These are phyloP conservation scores for Ischnura elegans DNA, from an alignment of 2,888 invertebrate species.

Conservation along the genomic window DNA sequence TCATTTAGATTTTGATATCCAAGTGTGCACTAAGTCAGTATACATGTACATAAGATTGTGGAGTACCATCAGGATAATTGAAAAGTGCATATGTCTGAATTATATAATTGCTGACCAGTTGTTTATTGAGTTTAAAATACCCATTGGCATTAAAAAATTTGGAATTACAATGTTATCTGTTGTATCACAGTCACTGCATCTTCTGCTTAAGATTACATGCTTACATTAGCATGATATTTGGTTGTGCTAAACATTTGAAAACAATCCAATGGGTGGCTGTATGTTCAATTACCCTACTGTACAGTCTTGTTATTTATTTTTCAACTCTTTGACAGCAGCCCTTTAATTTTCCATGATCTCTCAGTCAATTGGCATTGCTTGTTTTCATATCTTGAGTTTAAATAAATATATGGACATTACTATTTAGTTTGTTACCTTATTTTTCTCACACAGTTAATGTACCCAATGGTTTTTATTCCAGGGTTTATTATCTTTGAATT, in stretches of 20 bases:
- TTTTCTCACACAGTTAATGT: too few relatives aligned
- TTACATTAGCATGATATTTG: not conserved
- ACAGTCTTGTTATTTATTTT: slow-evolving; percentile 54
- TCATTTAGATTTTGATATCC: slow-evolving; percentile 42
- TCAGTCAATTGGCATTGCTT: slow-evolving; percentile 47
- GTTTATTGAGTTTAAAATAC: slow-evolving; percentile 36
- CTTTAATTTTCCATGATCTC: slow-evolving; percentile 37
- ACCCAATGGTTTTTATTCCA: too few relatives aligned
- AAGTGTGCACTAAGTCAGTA: slow-evolving; percentile 58
- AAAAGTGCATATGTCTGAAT: slow-evolving; percentile 54
- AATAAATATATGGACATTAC: slow-evolving; percentile 54
- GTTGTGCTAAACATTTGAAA: slow-evolving; percentile 29
- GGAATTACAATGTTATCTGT: not conserved
- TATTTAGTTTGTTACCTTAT: not conserved
- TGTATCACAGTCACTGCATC: not conserved
- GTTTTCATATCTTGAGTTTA: slow-evolving; percentile 59
- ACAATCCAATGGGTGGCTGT: slow-evolving; percentile 25
- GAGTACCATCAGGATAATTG: slow-evolving; percentile 33
- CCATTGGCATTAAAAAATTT: slow-evolving; percentile 53
- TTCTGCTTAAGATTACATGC: slow-evolving; percentile 2
- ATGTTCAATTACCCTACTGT: not conserved
- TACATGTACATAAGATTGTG: slow-evolving; percentile 51
- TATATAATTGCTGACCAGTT: not conserved
- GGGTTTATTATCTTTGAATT: too few relatives aligned
- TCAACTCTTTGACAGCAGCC: slow-evolving; percentile 36